Base-by-base conservation (phyloP, 2,888 invertebrate species). In the Drosophila maculinotata region DNA sequence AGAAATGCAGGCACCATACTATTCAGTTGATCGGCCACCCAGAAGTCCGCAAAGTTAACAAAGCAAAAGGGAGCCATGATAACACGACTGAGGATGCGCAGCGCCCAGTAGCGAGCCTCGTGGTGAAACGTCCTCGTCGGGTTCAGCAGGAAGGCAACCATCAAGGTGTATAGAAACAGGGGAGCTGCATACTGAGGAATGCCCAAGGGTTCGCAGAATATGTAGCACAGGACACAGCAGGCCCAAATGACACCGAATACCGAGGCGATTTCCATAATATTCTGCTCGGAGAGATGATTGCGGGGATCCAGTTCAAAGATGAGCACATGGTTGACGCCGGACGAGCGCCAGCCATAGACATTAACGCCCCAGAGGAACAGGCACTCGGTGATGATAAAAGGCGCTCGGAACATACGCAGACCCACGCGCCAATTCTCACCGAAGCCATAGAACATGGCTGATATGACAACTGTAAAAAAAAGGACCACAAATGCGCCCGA, bases 21-120 rank as follows among this genome's bases (percentile, higher is more conserved):
- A 89, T 96, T 97, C 36, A 96, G 90, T 90, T 96, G 96, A 92
- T 96, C 96, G 10, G 96, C 96, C 82, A 96, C 93, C 96, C 96
- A 96, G 92, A 96, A 96, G 91, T 96, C 96, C 65, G 96, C 96
- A 90, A 96, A 96, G 44, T 94, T 94, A 1, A 96, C 96, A 89
- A 94, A 94, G 84, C 95, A 95, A 83, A 96, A 95, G 15, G 96
- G 96, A 1, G 96, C 95, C 53, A 94, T 93, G 54, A 95, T 88
- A 78, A 96, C 93, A 20, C 95, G 92, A 92, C 93, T 94, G 92
- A 91, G 73, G 74, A 92, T 88, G 9, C 90, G 87, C 2, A 92
- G 90, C 3, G 96, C 93, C 96, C 96, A 96, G 89, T 95, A 94
- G 38, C 96, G 91, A 0, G 96, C 95, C 82, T 95, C 94, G 84